Percentiles rank a stretch among this genome's conserved stretches.
Evolutionary conservation across 2,113 vertebrate genomes (phyloP).

Genomic region (Excalfactoria chinensis): DNA sequence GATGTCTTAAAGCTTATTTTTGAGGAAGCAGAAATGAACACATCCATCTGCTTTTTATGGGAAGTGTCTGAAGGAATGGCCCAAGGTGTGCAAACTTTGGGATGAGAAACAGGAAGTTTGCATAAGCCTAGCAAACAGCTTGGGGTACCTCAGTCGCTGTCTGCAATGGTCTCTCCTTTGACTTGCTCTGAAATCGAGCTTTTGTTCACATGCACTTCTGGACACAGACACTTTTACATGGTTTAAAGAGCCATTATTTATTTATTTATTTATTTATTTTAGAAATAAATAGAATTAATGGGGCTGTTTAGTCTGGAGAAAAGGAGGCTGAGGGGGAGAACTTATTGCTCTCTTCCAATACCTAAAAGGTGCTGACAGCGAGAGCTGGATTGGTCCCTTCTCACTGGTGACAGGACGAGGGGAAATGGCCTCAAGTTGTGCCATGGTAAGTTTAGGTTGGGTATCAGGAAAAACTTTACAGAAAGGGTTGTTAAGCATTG

Average conservation of each 20-base stretch:
- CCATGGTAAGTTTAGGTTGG: too few relatives aligned
- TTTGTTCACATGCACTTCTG: background rate
- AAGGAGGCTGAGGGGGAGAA: too few relatives aligned
- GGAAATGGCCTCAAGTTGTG: too few relatives aligned
- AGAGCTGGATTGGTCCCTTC: too few relatives aligned
- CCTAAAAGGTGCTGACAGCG: too few relatives aligned
- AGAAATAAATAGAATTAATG: background rate
- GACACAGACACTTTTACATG: background rate
- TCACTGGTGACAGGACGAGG: too few relatives aligned
- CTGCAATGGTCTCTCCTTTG: accelerated
- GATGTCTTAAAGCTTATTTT: background rate
- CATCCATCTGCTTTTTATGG: background rate
- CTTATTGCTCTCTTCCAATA: too few relatives aligned
- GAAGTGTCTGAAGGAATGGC: background rate
- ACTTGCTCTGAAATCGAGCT: background rate
- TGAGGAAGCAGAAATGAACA: background rate
- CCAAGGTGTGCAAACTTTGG: background rate
- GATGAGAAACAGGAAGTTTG: background rate
- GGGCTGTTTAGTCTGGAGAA: too few relatives aligned
- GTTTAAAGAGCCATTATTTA: background rate
- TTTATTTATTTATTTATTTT: background rate
- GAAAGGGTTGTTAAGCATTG: too few relatives aligned
- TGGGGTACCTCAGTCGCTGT: background rate
- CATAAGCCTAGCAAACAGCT: background rate
- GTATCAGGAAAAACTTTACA: too few relatives aligned